Evolutionary conservation across 2,797 vertebrate genomes (phyloP).

Genomic region (Sebastes reedi): DNA sequence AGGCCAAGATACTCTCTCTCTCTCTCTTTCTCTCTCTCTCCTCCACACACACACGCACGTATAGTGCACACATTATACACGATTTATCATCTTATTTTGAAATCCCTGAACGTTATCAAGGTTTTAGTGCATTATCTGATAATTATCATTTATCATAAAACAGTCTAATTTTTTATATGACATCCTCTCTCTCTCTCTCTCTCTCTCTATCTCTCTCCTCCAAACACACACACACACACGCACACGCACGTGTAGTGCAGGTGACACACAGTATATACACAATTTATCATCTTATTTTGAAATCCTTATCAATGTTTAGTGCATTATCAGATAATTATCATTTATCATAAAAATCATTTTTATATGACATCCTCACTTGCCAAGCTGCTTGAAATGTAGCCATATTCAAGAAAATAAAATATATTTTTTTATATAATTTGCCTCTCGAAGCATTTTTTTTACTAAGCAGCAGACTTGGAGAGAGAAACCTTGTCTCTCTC

Average conservation of each 20-base stretch:
- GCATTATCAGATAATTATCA: constrained; percentile 30
- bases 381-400: not conserved
- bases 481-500: constrained; percentile 65
- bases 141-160: constrained; percentile 37
- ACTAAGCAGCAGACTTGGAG: constrained; percentile 77
- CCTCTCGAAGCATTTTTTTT: constrained; percentile 60
- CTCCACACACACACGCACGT: not conserved
- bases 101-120: not conserved
- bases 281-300: constrained; percentile 38
- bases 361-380: constrained; percentile 9
- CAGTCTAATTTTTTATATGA: constrained; percentile 3
- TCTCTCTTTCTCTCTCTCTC: not conserved
- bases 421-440: constrained; percentile 58
- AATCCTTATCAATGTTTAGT: not conserved
- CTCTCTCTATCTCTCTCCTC: not conserved
- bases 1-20: constrained; percentile 33
- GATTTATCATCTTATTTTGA: constrained; percentile 38
- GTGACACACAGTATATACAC: constrained; percentile 43
- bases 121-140: constrained; percentile 12
- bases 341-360: constrained; percentile 28
- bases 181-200: not conserved
- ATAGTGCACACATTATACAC: constrained; percentile 8
- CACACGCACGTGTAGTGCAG: not conserved
- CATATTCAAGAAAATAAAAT: constrained; percentile 44
- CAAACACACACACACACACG: too few relatives aligned